Percentiles rank a stretch among this genome's conserved stretches.
Evolutionary conservation across 2,113 vertebrate genomes (phyloP).

Genomic region (Uria aalge): DNA sequence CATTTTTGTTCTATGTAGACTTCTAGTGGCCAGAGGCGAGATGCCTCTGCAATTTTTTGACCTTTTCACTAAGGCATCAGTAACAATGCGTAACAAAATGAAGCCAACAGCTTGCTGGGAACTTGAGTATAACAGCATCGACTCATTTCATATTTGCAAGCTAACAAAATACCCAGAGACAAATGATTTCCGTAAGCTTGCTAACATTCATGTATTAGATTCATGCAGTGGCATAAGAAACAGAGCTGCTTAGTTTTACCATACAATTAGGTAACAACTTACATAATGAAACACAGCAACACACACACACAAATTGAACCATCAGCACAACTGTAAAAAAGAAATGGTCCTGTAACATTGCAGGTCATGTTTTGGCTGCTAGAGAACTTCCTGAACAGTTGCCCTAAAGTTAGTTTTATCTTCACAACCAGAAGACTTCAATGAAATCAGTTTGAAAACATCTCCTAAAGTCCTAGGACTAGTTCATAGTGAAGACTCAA

Average conservation of each 20-base stretch:
- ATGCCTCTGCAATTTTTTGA: not conserved
- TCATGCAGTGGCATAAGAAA: not conserved
- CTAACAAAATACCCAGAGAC: not conserved
- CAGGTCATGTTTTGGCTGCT: not conserved
- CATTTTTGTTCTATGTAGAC: not conserved
- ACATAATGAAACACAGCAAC: not conserved
- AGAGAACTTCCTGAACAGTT: not conserved
- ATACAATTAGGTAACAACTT: not conserved
- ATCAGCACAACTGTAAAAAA: not conserved
- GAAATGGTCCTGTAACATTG: not conserved
- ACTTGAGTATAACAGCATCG: not conserved
- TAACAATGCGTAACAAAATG: not conserved
- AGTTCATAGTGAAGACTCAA: not conserved
- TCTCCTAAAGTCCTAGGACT: not conserved
- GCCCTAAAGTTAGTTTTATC: not conserved
- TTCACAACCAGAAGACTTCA: not conserved
- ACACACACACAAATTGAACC: not conserved
- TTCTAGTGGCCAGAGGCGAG: not conserved
- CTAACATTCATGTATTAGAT: not conserved
- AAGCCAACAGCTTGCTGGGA: not conserved
- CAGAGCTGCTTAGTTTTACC: not conserved
- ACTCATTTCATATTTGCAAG: not conserved
- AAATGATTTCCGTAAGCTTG: not conserved
- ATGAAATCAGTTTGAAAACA: not conserved
- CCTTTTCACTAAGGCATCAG: not conserved